phyloP scores from a whole-genome alignment of 2,113 vertebrate genomes.

The Echinops telfairi region DNA sequence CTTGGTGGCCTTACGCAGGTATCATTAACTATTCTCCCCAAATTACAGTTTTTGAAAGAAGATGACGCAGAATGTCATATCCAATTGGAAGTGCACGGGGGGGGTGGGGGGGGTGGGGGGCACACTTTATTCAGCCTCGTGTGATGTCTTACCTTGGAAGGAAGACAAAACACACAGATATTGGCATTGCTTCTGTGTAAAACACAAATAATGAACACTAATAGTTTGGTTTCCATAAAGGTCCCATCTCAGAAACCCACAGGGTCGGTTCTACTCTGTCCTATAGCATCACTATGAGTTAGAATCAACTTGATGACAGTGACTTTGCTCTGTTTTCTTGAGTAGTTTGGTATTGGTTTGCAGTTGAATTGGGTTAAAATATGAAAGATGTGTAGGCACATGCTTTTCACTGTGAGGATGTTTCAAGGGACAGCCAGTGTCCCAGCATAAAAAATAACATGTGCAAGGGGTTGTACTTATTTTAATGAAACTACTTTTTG shows the following conservation, averaged over 20 bases:
- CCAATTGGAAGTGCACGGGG: background rate
- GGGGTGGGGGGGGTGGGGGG: too few relatives aligned
- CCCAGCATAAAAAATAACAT: background rate
- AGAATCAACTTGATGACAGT: too few relatives aligned
- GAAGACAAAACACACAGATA: background rate
- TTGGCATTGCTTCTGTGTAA: too few relatives aligned
- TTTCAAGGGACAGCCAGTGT: background rate
- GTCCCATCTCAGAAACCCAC: too few relatives aligned
- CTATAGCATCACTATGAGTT: too few relatives aligned
- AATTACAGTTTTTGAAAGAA: background rate
- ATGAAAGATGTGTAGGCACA: background rate
- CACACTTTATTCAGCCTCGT: background rate
- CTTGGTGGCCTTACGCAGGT: background rate
- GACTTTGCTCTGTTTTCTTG: too few relatives aligned
- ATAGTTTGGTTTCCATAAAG: background rate
- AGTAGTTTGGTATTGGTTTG: background rate
- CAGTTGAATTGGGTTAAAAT: background rate
- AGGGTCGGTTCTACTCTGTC: too few relatives aligned
- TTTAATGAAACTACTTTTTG: background rate
- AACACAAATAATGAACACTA: background rate
- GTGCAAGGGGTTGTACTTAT: background rate
- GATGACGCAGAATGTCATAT: background rate
- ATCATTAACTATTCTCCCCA: background rate
- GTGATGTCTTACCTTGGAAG: background rate
- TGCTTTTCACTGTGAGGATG: background rate